Base-by-base conservation (phyloP, 1,140 invertebrate species). In the Listronotus oregonensis region DNA sequence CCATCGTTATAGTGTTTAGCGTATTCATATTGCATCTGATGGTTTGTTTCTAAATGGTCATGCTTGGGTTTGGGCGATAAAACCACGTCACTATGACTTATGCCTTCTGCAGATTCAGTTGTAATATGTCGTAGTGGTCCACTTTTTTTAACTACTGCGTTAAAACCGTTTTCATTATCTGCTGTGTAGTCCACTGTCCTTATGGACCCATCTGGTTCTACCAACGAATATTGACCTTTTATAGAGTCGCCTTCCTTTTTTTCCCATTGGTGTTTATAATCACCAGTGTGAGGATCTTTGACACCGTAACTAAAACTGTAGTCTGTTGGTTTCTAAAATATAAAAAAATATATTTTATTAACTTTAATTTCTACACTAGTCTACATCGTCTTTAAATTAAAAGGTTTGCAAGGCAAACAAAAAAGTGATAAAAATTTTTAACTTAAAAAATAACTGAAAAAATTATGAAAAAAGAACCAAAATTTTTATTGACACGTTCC, bases 281-380 rank as follows among this genome's bases (percentile, higher is more conserved):
- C 87, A 66, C 90, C 87, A 21, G 86, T 91, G 77, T 87, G 84
- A 39, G 84, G 82, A 75, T 91, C 90, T 69, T 87, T 83, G 10
- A 91, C 87, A 11, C 86, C 86, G 73, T 91, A 91, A 71, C 87
- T 89, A 73, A 89, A 90, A 67, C 85, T 84, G 78, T 91, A 91
- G 54, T 75, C 74, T 37, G 68, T 64, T 11, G 68, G 65, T 71
- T 71, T 71, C 73, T 75, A 64, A 49, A 74, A 73, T 10, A 37
- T 10, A 37, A 37, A 37, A 37, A 34, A n/a, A n/a, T n/a, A n/a
- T n/a, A n/a, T n/a, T n/a, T n/a, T n/a, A n/a, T n/a, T n/a, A n/a
- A n/a, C n/a, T n/a, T n/a, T n/a, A n/a, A n/a, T n/a, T n/a, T n/a
- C n/a, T n/a, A n/a, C n/a, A n/a, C n/a, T n/a, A n/a, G n/a, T n/a